Evolutionary conservation across 2,797 vertebrate species (phyloP).

Genomic region (Pagetopsis macropterus): DNA sequence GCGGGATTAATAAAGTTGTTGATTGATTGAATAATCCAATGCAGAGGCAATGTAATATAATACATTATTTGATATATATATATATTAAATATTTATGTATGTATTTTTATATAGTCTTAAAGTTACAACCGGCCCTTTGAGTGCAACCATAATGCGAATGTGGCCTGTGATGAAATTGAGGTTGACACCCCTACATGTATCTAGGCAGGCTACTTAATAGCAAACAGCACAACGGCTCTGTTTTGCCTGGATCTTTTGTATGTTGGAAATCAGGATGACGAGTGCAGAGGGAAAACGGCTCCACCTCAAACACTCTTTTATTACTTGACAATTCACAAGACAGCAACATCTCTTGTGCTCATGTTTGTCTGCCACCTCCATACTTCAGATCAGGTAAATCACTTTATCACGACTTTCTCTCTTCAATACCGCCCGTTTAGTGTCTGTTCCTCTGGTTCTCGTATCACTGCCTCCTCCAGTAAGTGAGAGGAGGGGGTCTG

Average conservation of each 20-base stretch:
- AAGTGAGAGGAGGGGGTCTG: constrained; percentile 43
- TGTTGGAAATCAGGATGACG: too few species aligned
- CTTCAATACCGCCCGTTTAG: constrained; percentile 4
- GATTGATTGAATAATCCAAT: too few species aligned
- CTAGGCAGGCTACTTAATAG: constrained; percentile 26
- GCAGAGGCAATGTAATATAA: too few species aligned
- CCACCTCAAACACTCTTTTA: neutral
- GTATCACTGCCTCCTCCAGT: constrained; percentile 36
- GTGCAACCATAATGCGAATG: too few species aligned
- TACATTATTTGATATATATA: too few species aligned
- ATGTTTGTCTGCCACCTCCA: neutral
- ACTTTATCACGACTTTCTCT: constrained; percentile 7
- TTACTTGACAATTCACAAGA: neutral
- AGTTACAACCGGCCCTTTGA: too few species aligned
- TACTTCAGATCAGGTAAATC: constrained; percentile 15
- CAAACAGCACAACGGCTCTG: constrained; percentile 20
- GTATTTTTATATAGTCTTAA: too few species aligned
- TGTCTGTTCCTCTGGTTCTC: constrained; percentile 14
- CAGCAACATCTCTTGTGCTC: neutral
- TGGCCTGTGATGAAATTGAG: too few species aligned
- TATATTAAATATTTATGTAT: too few species aligned
- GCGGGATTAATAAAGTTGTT: too few species aligned
- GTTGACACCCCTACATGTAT: neutral
- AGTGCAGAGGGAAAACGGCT: too few species aligned
- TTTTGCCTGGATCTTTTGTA: too few species aligned